phyloP scores from a whole-genome alignment of 2,113 vertebrate species.

The Percina caprodes region DNA sequence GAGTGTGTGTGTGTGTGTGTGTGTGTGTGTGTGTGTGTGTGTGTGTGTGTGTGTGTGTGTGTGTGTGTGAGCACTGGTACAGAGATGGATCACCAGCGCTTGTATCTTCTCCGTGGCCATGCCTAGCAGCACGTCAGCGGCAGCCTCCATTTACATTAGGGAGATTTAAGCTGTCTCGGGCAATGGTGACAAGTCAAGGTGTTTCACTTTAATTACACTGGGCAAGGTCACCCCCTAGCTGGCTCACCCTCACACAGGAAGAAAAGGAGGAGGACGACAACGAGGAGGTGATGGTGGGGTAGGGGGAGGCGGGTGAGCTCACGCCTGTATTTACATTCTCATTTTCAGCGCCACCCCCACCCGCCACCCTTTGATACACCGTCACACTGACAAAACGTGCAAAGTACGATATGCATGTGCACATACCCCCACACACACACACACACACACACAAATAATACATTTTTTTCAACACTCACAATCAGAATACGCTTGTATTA shows the following conservation, averaged over 20 bases:
- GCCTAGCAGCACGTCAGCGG: conserved; percentile 81
- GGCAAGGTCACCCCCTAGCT: conserved; percentile 86
- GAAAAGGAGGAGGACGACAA: conserved; percentile 58
- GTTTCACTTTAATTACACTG: conserved; percentile 89
- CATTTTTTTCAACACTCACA: conserved; percentile 43
- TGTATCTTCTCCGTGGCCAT: conserved; percentile 84
- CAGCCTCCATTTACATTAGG: conserved; percentile 87
- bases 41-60: conserved; percentile 34
- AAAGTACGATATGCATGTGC: conserved; percentile 17
- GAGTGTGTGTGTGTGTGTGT: too few relatives aligned
- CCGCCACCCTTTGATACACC: conserved; percentile 56
- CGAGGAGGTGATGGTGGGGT: conserved; percentile 35
- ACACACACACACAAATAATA: conserved; percentile 43
- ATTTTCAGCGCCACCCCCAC: conserved; percentile 53
- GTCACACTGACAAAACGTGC: conserved; percentile 36
- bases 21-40: conserved; percentile 38
- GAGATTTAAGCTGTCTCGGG: conserved; percentile 89
- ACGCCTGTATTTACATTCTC: conserved; percentile 76
- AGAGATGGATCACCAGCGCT: conserved; percentile 86
- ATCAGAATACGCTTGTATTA: conserved; percentile 10
- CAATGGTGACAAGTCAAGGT: conserved; percentile 89
- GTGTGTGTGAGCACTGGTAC: conserved; percentile 49
- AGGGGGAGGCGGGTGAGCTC: conserved; percentile 40
- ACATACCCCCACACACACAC: neutral
- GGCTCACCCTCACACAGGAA: conserved; percentile 72